phyloP scores from a whole-genome alignment of 2,797 vertebrate genomes.

The Schizothorax lantsangensis region DNA sequence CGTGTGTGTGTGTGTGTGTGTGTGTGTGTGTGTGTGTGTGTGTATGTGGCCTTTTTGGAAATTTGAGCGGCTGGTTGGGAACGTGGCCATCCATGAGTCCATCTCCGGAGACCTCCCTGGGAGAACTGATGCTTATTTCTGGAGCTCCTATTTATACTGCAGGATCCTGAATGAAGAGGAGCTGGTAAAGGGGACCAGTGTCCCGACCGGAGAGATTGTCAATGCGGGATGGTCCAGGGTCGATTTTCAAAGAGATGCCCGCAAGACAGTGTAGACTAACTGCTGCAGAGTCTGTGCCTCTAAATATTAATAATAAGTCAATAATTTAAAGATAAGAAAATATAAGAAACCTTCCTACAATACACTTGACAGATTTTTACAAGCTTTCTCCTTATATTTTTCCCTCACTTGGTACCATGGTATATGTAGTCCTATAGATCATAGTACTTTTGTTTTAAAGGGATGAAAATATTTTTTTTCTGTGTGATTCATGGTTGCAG shows the following conservation, averaged over 20 bases:
- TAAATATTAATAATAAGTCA: not conserved
- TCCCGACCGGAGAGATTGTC: conserved; percentile 69
- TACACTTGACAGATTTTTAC: not conserved
- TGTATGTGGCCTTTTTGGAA: conserved; percentile 32
- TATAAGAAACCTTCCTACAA: not conserved
- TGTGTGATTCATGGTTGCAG: not conserved
- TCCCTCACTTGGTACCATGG: not conserved
- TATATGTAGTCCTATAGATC: not conserved
- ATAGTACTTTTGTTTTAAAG: not conserved
- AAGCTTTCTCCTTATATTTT: not conserved
- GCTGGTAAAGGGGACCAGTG: conserved; percentile 68
- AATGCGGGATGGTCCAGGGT: conserved; percentile 8
- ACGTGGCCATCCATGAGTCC: conserved; percentile 71
- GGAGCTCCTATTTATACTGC: conserved; percentile 76
- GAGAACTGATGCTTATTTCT: conserved; percentile 78
- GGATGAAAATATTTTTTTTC: not conserved
- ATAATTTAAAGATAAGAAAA: not conserved
- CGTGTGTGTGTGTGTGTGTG: not conserved
- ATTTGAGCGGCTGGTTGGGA: conserved; percentile 59
- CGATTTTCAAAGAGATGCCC: not conserved
- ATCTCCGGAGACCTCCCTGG: conserved; percentile 74
- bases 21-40: not conserved
- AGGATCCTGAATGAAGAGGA: conserved; percentile 65
- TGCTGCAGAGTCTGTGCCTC: not conserved
- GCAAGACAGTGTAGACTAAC: not conserved